Base-by-base conservation (phyloP, 1,140 invertebrate genomes). In the Tetraneura akinire region DNA sequence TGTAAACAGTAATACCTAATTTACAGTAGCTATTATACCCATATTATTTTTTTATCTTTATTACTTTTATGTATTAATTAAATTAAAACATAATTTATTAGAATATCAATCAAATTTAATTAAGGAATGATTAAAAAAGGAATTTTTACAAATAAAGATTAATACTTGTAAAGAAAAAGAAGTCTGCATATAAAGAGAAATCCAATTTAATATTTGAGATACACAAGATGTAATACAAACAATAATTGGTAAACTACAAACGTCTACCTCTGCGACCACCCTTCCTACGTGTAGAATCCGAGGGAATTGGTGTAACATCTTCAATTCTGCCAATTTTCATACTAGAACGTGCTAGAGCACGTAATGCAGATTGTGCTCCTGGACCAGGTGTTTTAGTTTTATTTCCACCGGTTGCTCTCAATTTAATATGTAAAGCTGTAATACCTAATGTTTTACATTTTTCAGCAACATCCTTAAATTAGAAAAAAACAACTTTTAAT, bases 251-350 rank as follows among this genome's bases (percentile, higher is more conserved):
- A n/a, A 80, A 73, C 70, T 98, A 99, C 90, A 99, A 90, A 89
- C 98, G 92, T 87, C 98, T 93, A 90, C 98, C 98, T 89, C 98
- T 92, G 85, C 98, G 92, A 90, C 98, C 98, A 86, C 98, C 98
- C 93, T 99, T 99, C 90, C 97, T 96, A 85, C 98, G 92, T 23
- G 97, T 99, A 47, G 95, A 95, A 87, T 99, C 98, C 81, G 97
- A 98, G 85, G 98, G 98, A 87, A 99, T 98, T 16, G 98, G 98
- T 11, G 98, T 99, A 0, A 99, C 98, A 90, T 99, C 98, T 88
- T 96, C 96, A 87, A 99, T 99, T 83, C 98, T 91, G 57, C 98
- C 98, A 87, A 99, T 99, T 87, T 98, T 99, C 95, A 99, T 99
- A 82, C 94, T 96, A 64, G 97, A 96, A 88, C 98, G 94, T 83